Base-by-base conservation (phyloP, 2,888 invertebrate genomes). In the Drosophila flavopinicola region DNA sequence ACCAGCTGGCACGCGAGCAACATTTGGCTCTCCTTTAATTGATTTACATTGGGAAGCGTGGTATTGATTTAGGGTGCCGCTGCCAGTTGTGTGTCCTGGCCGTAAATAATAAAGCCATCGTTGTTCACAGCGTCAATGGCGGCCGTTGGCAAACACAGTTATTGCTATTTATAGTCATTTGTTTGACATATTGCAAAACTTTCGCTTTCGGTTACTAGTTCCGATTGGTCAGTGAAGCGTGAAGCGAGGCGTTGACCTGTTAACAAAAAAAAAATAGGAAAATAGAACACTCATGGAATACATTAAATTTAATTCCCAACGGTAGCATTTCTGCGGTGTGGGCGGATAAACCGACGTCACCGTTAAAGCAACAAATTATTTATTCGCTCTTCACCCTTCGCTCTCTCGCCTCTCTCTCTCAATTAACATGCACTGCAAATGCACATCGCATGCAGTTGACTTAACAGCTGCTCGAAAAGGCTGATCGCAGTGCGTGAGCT, bases 21-120 rank as follows among this genome's bases (percentile, higher is more conserved):
- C 51, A 59, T 63, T 65, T 30, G 52, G 57, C 41, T 52, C 60
- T 72, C 32, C 58, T 64, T 66, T 87, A 87, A 83, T 83, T 87
- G 83, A 83, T 87, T 83, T 74, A 78, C 85, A 73, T 80, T 85
- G 66, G 51, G 51, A 57, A 60, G 60, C 58, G 44, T 30, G 39
- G 45, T 83, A 83, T 83, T 75, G 83, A 83, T 83, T 87, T 63
- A 61, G 67, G 85, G 82, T 66, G 85, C 58, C 56, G 76, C 53
- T 39, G 6, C 44, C 38, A 35, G 44, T 66, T 75, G 72, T 75
- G 79, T 78, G 84, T 73, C 79, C 73, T 57, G 39, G 6, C 37
- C 10, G 29, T 44, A 15, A 38, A 48, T 69, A 69, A 69, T 65
- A 64, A 15, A 64, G 48, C 49, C 27, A 53, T 60, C 25, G 33